Evolutionary conservation across 2,888 invertebrate species (phyloP), one percentile per base, ranked within the genome.

Genomic region (Lycophotia porphyrea): DNA sequence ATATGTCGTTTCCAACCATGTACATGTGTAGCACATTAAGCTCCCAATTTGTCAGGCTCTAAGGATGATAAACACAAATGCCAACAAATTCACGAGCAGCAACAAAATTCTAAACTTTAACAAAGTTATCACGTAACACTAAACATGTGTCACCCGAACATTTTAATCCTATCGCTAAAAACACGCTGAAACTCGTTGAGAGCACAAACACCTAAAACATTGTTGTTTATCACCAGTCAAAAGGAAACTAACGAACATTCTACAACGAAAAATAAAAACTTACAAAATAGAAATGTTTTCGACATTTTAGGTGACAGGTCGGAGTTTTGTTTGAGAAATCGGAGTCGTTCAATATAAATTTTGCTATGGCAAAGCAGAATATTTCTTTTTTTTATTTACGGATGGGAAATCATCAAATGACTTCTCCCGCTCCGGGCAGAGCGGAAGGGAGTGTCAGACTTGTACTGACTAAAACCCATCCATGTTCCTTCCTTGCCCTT

Each of bases 191-290:
- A 55, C 5, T 39, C 52, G 24, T 31, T 49, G n/a, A 27, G 55
- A 55, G 13, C 24, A 34, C 8, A 72, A 76, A 77, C 52, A 60
- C 61, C 49, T 15, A 21, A 13, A 74, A 74, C 67, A 80, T 63
- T 76, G 80, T 84, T 80, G 70, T 84, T 73, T 80, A 77, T 65
- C 21, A 34, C 36, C 47, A 75, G 70, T 42, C 76, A 72, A 71
- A 80, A 63, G 15, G 49, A 34, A 68, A 55, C 58, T 49, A 74
- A 61, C 67, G 21, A 69, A 74, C 27, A 52, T 15, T n/a, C 44
- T 58, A 49, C 8, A 61, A n/a, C 21, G 5, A 49, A 27, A 82
- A 77, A 71, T 44, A 66, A 68, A 78, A 77, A 49, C 42, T 63
- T 15, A n/a, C 44, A 34, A 64, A 70, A n/a, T 21, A 76, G 39